Percentiles rank a stretch among this genome's conserved stretches.
Conservation (phyloP, 2,113 vertebrate species). For the Takifugu bimaculatus region DNA sequence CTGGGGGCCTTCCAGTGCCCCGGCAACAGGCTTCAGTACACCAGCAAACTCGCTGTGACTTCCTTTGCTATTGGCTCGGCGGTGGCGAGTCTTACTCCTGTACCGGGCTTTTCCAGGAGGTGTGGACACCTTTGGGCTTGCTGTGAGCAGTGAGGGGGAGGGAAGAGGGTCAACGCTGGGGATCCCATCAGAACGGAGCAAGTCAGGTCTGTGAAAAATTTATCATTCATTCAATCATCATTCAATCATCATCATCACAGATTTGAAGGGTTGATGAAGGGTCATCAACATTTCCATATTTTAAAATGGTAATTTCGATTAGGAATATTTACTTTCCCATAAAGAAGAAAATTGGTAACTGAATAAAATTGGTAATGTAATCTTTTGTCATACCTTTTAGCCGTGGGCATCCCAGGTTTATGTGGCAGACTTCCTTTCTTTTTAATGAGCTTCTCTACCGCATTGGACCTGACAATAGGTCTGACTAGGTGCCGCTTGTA, state of each 20-base stretch:
- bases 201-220: conserved; percentile 80
- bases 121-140: conserved; percentile 90
- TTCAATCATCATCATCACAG: not conserved
- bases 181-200: conserved; percentile 91
- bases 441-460: conserved; percentile 96
- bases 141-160: conserved; percentile 83
- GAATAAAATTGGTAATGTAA: not conserved
- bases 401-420: conserved; percentile 82
- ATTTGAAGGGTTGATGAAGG: not conserved
- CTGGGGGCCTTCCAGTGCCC: conserved; percentile 67
- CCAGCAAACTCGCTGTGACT: conserved; percentile 88
- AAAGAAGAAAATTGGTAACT: not conserved
- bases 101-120: conserved; percentile 86
- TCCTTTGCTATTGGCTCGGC: conserved; percentile 92
- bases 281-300: not conserved
- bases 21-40: conserved; percentile 77
- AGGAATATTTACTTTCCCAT: too few relatives aligned
- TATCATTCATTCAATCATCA: not conserved
- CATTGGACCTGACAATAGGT: conserved; percentile 90
- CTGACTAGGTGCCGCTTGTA: conserved; percentile 93
- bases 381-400: conserved; percentile 79
- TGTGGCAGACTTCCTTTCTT: conserved; percentile 85
- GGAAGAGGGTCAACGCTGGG: conserved; percentile 81
- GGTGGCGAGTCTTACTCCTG: conserved; percentile 92
- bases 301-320: too few relatives aligned